These are phyloP conservation scores for Leptinotarsa tumamoca DNA, from an alignment of 2,888 invertebrate genomes.

Conservation along the genomic window DNA sequence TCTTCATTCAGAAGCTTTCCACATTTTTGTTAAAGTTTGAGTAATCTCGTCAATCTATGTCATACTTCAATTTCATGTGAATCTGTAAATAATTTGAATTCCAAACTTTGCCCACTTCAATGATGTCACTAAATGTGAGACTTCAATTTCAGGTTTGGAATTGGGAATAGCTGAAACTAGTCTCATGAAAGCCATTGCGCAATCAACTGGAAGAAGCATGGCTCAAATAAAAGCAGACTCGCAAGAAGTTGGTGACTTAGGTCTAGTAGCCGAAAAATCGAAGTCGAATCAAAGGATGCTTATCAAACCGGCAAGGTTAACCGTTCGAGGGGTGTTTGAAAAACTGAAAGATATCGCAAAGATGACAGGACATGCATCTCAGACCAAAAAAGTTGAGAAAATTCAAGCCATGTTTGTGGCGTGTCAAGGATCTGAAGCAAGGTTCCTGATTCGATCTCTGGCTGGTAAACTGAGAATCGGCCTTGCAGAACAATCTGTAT, in stretches of 20 bases:
- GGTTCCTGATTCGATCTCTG: constrained; percentile 89
- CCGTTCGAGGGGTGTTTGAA: constrained; percentile 74
- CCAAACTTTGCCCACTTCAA: too few species aligned
- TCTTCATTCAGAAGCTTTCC: too few species aligned
- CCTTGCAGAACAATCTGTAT: constrained; percentile 94
- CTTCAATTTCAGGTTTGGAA: constrained; percentile 72
- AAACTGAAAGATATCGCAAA: constrained; percentile 89
- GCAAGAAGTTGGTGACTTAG: constrained; percentile 86
- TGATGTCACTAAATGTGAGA: too few species aligned
- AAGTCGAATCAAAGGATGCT: constrained; percentile 88
- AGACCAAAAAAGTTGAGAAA: constrained; percentile 88
- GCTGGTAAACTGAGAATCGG: constrained; percentile 96
- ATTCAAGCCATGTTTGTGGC: constrained; percentile 95
- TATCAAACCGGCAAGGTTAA: constrained; percentile 77
- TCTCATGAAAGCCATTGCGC: constrained; percentile 93
- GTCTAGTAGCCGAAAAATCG: constrained; percentile 88
- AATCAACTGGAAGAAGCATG: constrained; percentile 86
- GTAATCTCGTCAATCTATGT: too few species aligned
- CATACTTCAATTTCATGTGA: too few species aligned
- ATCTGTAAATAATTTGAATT: too few species aligned
- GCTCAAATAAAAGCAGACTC: constrained; percentile 84
- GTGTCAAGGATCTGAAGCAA: constrained; percentile 87
- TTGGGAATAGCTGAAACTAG: constrained; percentile 95
- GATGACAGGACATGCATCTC: constrained; percentile 79
- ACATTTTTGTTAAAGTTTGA: too few species aligned